Conservation (phyloP, 2,888 invertebrate genomes). For the Leptinotarsa haldemani region DNA sequence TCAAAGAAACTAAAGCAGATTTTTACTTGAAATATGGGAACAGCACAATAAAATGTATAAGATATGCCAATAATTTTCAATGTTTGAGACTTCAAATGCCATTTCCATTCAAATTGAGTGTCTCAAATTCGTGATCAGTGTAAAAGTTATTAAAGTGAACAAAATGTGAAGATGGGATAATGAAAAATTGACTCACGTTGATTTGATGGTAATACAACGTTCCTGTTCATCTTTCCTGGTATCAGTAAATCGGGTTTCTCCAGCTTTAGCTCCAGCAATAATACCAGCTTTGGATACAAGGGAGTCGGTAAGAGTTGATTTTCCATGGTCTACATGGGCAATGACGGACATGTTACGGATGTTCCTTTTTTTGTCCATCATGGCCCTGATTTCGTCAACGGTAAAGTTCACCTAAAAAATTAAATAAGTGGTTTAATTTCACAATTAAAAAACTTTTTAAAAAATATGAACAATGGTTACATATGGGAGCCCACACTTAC, state of each 20-base stretch:
- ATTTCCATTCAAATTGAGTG: too few species aligned
- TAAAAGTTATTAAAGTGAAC: background rate
- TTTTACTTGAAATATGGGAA: too few species aligned
- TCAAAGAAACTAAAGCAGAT: too few species aligned
- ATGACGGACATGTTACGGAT: conserved; percentile 99
- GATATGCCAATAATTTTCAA: too few species aligned
- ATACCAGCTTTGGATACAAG: conserved; percentile 99
- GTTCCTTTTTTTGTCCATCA: conserved; percentile 99
- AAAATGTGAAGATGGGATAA: conserved; percentile 13
- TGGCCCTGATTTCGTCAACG: conserved; percentile 98
- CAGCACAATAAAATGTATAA: too few species aligned
- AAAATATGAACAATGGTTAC: background rate
- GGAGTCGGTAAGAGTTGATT: conserved; percentile 99
- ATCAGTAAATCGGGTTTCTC: conserved; percentile 99
- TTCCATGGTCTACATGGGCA: conserved; percentile 99
- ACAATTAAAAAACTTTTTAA: background rate
- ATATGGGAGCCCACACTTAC: conserved; percentile 20
- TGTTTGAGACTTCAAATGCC: too few species aligned
- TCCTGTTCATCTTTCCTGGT: conserved; percentile 99
- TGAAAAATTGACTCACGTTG: conserved; percentile 80
- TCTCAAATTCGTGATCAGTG: too few species aligned
- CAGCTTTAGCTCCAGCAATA: conserved; percentile 98
- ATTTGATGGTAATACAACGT: conserved; percentile 99
- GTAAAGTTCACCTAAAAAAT: conserved; percentile 97
- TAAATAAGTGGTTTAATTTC: conserved; percentile 18